Evolutionary conservation across 1,140 invertebrate species (phyloP), one percentile per base, ranked within the genome.

Genomic region (Nephotettix cincticeps): DNA sequence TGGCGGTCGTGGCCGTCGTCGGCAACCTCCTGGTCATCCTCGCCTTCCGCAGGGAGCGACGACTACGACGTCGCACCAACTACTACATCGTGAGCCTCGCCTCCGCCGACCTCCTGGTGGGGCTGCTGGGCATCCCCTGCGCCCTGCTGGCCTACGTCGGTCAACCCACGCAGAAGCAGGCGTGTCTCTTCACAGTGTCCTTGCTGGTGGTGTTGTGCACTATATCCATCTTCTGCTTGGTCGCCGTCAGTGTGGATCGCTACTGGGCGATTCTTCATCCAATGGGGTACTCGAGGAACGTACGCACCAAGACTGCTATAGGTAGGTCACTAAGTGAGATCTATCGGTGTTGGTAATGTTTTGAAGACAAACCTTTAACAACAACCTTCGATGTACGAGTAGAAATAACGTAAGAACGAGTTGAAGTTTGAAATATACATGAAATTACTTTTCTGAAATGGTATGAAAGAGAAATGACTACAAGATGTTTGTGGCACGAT

Each of bases 221-320:
- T 32, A 93, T 94, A 75, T 95, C 93, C 74, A 97, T 97, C 72
- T 93, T 97, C 77, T 94, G 92, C 78, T 81, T 97, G 75, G 91
- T 97, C 0, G 94, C 93, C 1, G 94, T 97, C 1, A 94, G 93
- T 21, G 87, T 96, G 68, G 94, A 97, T 83, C 86, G 94, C 45
- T 96, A 95, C 80, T 95, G 93, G 93, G 94, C 94, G 14, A 96
- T 96, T 71, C 84, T 96, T 0, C 87, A 94, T 80, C 94, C 94
- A 0, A 92, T 97, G 89, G 90, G 90, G 70, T 97, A 96, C 79
- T 93, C 93, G 0, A 86, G 92, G 71, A 93, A 92, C 78, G 93
- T 95, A 68, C 86, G 91, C 25, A 92, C 91, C 1, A 91, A 89
- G 80, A 94, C 91, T 61, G 91, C 93, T 69, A 89, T 93, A 75